Evolutionary conservation across 2,113 vertebrate species (phyloP), one percentile per base, ranked within the genome.

Genomic region (Nibea coibor): DNA sequence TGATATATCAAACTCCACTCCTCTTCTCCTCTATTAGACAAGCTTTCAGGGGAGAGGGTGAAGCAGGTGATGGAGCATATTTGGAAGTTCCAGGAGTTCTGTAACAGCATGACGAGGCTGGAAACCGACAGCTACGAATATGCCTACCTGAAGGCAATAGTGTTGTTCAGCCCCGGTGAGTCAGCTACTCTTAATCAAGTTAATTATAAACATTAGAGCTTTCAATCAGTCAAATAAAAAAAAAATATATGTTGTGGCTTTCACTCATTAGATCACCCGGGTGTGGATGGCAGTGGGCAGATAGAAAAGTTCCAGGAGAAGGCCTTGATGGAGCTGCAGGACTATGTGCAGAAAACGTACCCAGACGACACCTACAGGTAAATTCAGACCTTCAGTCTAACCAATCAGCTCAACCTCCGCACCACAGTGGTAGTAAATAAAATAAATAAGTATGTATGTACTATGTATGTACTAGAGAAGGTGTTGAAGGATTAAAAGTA

Each of bases 51-150:
- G 16, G 98, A 99, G 72, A 95, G 97, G 83, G 96, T 99, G 89
- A 99, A 98, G 89, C 96, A 97, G 93, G 98, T 99, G 83, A 99
- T 99, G 98, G 98, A 99, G 87, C 98, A 99, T 85, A 98, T 99
- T 89, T 99, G 98, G 98, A 99, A 99, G 93, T 96, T 99, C 68
- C 98, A 99, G 89, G 98, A 99, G 91, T 99, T 99, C 93, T 99
- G 98, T 85, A 99, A 99, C 95, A 98, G 97, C 91, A 99, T 99
- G 98, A 96, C 96, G 5, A 97, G 95, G 86, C 91, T 99, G 93
- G 97, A 98, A 89, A 96, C 97, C 0, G 98, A 99, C 82, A 96
- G 96, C 93, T 99, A 98, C 45, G 98, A 99, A 93, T 99, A 98
- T 19, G 98, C 98, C 43, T 99, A 99, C 93, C 96, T 99, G 90